Evolutionary conservation across 2,888 invertebrate genomes (phyloP).

Genomic region (Cheilosia grossa): DNA sequence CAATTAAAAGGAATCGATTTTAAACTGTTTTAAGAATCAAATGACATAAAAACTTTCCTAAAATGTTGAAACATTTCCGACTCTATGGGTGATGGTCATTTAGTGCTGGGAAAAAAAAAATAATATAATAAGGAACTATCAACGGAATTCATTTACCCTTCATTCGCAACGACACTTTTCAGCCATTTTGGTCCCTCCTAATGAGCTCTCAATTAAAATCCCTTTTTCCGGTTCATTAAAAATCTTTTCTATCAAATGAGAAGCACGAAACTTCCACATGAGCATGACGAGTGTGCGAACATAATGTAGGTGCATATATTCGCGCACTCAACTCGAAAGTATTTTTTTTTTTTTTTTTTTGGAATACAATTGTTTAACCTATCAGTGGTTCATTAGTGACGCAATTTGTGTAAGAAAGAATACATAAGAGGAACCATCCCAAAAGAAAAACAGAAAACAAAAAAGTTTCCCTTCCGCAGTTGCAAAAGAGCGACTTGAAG

Average conservation of each 20-base stretch:
- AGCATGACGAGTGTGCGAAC: neutral
- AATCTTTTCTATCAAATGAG: constrained; percentile 33
- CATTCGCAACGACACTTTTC: constrained; percentile 50
- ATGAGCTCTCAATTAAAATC: constrained; percentile 75
- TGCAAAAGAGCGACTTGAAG: constrained; percentile 59
- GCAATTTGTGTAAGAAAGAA: constrained; percentile 50
- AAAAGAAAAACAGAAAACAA: neutral
- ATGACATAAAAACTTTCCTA: neutral
- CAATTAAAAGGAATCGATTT: neutral
- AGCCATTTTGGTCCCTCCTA: constrained; percentile 40
- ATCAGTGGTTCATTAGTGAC: constrained; percentile 70
- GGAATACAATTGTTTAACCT: constrained; percentile 63
- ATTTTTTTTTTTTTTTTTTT: neutral
- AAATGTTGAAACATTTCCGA: neutral
- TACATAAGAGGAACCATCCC: constrained; percentile 9
- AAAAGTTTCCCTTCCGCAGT: constrained; percentile 59
- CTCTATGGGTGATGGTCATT: neutral
- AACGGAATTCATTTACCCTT: constrained; percentile 6
- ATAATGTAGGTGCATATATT: neutral
- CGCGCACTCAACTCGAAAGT: neutral
- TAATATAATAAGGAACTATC: neutral
- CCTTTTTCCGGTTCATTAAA: constrained; percentile 66
- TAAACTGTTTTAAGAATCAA: neutral
- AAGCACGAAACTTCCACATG: neutral
- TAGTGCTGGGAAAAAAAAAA: neutral